A percentile compares a stretch with the other conserved stretches of the same genome.
Conservation (phyloP, 2,888 invertebrate genomes). For the Sinotaia quadrata region DNA sequence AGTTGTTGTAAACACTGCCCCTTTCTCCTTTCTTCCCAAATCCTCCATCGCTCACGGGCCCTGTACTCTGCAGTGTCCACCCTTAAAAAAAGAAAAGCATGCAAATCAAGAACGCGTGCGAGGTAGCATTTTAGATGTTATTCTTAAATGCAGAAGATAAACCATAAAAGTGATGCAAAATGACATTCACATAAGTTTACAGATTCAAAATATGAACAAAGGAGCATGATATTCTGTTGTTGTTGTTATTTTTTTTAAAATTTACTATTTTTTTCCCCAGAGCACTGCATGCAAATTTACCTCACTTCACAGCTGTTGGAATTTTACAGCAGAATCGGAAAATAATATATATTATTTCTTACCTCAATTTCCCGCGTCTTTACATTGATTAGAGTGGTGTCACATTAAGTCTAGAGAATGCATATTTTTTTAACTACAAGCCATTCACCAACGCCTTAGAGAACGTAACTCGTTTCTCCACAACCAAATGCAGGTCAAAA, state of each 20-base stretch:
- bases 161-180: too few species aligned
- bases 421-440: slow-evolving; percentile 1
- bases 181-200: not conserved
- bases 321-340: too few species aligned
- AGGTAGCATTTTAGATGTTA: too few species aligned
- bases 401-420: not conserved
- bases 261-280: too few species aligned
- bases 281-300: too few species aligned
- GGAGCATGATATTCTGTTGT: not conserved
- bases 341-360: too few species aligned
- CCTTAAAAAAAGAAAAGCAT: not conserved
- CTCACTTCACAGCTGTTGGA: too few species aligned
- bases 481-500: slow-evolving; percentile 40
- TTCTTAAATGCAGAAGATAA: too few species aligned
- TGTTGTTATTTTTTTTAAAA: too few species aligned
- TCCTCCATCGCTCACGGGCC: too few species aligned
- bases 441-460: slow-evolving; percentile 2
- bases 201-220: not conserved
- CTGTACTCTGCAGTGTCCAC: slow-evolving; percentile 1
- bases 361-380: not conserved
- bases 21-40: not conserved
- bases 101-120: too few species aligned
- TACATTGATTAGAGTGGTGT: not conserved
- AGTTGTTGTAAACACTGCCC: slow-evolving; percentile 16
- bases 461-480: slow-evolving; percentile 26